A percentile compares a stretch with the other conserved stretches of the same genome.
phyloP scores from a whole-genome alignment of 2,888 invertebrate species.

The Tanytarsus gracilentus region DNA sequence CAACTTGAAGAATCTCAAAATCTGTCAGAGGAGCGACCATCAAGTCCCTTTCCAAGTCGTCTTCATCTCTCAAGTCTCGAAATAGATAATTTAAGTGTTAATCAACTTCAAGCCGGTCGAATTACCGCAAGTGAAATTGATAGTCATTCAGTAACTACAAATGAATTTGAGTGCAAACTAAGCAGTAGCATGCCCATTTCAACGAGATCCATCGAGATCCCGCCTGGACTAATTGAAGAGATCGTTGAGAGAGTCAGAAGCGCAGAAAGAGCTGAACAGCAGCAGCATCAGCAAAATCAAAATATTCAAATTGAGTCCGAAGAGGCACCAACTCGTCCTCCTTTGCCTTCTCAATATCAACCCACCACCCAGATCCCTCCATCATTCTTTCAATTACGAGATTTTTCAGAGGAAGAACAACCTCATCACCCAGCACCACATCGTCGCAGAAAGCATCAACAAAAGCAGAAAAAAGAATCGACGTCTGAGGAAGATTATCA shows the following conservation, averaged over 20 bases:
- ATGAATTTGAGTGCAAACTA: conserved; percentile 64
- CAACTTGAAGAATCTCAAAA: conserved; percentile 33
- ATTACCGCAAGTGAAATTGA: conserved; percentile 75
- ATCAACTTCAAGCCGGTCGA: conserved; percentile 68
- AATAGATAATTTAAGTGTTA: conserved; percentile 68
- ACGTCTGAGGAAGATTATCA: conserved; percentile 48
- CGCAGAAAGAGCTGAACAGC: conserved; percentile 38
- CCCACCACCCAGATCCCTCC: conserved; percentile 44
- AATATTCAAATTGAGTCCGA: conserved; percentile 29
- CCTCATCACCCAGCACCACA: conserved; percentile 42
- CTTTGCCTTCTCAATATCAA: conserved; percentile 45
- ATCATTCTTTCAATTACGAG: conserved; percentile 45
- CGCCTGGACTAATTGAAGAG: conserved; percentile 58
- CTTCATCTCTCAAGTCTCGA: conserved; percentile 66
- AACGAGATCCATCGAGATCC: conserved; percentile 60
- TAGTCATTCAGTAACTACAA: conserved; percentile 60
- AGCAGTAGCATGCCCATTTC: too few relatives aligned
- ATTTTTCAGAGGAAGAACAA: conserved; percentile 39
- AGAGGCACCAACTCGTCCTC: conserved; percentile 44
- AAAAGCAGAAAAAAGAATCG: conserved; percentile 46
- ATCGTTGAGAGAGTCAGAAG: conserved; percentile 48
- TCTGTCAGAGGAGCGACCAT: conserved; percentile 30
- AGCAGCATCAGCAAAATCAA: conserved; percentile 34
- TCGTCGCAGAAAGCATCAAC: conserved; percentile 46
- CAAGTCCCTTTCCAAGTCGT: conserved; percentile 34